phyloP scores from a whole-genome alignment of 2,113 vertebrate species.

The Phaetusa simplex region DNA sequence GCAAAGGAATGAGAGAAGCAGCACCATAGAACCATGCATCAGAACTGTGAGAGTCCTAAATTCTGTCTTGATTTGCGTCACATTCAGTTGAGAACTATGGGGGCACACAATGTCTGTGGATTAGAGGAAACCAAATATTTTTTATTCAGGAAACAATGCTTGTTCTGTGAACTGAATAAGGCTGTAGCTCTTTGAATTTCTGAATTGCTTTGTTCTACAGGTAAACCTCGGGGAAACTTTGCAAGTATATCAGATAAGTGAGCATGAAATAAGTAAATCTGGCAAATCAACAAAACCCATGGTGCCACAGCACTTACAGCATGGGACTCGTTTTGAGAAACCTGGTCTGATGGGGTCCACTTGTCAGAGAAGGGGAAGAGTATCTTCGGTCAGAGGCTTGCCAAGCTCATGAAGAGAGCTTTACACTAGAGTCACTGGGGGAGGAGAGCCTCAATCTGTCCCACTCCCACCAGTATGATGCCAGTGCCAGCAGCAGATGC shows the following conservation, averaged over 20 bases:
- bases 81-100: not conserved
- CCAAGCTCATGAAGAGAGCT: too few relatives aligned
- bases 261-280: not conserved
- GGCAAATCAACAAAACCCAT: too few relatives aligned
- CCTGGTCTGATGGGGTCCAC: too few relatives aligned
- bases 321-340: too few relatives aligned
- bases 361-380: too few relatives aligned
- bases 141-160: not conserved
- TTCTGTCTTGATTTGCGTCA: not conserved
- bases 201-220: not conserved
- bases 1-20: not conserved
- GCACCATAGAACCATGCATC: not conserved
- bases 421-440: too few relatives aligned
- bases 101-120: fast-evolving
- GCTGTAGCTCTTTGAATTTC: not conserved
- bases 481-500: too few relatives aligned
- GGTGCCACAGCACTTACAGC: too few relatives aligned
- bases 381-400: too few relatives aligned
- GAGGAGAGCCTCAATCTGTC: too few relatives aligned
- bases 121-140: not conserved
- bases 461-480: too few relatives aligned
- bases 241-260: not conserved
- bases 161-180: not conserved
- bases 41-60: not conserved
- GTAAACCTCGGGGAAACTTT: not conserved